phyloP scores from a whole-genome alignment of 35 echinoderm and acorn worm species.

The Patiria miniata region DNA sequence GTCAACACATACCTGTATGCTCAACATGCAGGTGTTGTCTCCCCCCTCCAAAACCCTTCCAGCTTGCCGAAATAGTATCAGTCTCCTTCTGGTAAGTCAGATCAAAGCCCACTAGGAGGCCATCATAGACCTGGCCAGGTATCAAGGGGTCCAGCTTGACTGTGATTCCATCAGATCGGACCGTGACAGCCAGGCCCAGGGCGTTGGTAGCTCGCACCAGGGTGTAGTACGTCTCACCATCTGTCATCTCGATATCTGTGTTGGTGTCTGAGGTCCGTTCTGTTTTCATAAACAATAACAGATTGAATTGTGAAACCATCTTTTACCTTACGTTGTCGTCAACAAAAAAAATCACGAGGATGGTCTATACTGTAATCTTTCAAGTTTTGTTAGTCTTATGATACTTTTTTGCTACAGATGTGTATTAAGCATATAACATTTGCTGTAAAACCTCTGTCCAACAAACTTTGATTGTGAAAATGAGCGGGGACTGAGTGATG shows the following conservation, averaged over 20 bases:
- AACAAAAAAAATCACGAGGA: not conserved
- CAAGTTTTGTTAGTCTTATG: no score
- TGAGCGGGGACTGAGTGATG: no score
- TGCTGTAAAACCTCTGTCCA: not conserved
- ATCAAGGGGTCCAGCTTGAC: conserved; percentile 33
- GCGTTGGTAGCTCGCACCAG: conserved; percentile 49
- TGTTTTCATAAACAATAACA: not conserved
- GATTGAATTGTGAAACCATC: not conserved
- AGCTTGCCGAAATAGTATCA: conserved; percentile 44
- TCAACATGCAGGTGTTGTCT: not conserved
- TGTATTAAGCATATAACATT: no score
- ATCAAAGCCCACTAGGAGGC: conserved; percentile 39
- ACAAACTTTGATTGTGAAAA: not conserved
- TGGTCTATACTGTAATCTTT: not conserved
- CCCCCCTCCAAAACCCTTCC: conserved; percentile 52
- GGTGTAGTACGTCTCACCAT: conserved; percentile 47
- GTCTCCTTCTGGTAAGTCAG: conserved; percentile 31
- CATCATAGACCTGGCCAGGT: conserved; percentile 54
- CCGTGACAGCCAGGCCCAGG: not conserved
- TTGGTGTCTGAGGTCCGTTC: conserved; percentile 19
- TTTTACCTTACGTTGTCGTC: no score
- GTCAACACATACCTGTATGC: conserved; percentile 18
- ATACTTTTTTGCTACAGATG: no score
- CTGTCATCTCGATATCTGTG: not conserved
- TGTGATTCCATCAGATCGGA: conserved; percentile 42